phyloP scores from a whole-genome alignment of 30 jellyfish, hydroid and myxozoan species.

The Sanderia malayensis region DNA sequence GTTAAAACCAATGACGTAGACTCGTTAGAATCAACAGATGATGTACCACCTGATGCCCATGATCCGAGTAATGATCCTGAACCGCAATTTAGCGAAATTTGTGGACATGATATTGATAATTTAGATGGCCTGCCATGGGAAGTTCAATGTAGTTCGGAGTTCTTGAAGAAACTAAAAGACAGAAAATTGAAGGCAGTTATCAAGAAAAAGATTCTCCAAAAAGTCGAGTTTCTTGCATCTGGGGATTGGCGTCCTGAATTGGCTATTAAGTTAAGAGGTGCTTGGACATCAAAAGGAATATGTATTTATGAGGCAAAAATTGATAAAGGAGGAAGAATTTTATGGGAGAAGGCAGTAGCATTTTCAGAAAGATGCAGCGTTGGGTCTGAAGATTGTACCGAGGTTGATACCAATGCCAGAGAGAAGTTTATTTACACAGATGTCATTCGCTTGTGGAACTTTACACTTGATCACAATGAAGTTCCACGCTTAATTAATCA shows the following conservation, averaged over 20 bases:
- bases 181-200: slow-evolving; percentile 16
- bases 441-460: slow-evolving; percentile 79
- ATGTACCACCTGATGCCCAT: background rate
- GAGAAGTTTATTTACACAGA: slow-evolving; percentile 54
- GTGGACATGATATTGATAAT: background rate
- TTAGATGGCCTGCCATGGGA: slow-evolving; percentile 85
- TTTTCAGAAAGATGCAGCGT: slow-evolving; percentile 73
- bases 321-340: slow-evolving; percentile 49
- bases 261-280: slow-evolving; percentile 44
- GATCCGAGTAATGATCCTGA: background rate
- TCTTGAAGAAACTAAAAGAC: slow-evolving; percentile 57
- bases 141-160: slow-evolving; percentile 73
- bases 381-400: slow-evolving; percentile 5
- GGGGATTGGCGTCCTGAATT: slow-evolving; percentile 67
- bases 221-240: slow-evolving; percentile 46
- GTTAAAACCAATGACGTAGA: background rate
- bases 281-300: slow-evolving; percentile 31
- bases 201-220: slow-evolving; percentile 42
- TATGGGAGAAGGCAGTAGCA: slow-evolving; percentile 82
- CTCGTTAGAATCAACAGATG: background rate
- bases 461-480: slow-evolving; percentile 55
- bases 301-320: slow-evolving; percentile 60
- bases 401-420: background rate
- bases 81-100: background rate
- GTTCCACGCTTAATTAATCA: slow-evolving; percentile 48